Percentiles rank a stretch among this genome's conserved stretches.
These are phyloP conservation scores for Operophtera brumata DNA, from an alignment of 2,888 invertebrate species.

Conservation along the genomic window DNA sequence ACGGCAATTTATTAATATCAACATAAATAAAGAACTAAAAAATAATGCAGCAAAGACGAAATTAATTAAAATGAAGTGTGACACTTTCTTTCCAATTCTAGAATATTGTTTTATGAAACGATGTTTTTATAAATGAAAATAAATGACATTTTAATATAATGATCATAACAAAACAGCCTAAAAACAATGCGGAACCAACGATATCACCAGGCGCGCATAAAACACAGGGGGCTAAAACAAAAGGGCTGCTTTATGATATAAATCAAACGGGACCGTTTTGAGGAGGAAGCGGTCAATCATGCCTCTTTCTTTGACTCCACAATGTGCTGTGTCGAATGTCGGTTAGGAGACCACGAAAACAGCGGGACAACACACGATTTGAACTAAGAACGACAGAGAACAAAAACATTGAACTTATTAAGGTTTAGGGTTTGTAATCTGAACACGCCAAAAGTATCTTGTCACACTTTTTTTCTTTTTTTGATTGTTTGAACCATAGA, in stretches of 20 bases:
- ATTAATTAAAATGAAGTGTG: background rate
- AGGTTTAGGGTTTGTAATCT: too few relatives aligned
- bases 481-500: too few relatives aligned
- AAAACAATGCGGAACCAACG: conserved; percentile 44
- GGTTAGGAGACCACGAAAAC: conserved; percentile 31
- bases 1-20: too few relatives aligned
- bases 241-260: conserved; percentile 43
- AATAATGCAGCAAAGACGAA: too few relatives aligned
- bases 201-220: conserved; percentile 55
- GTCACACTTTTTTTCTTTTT: too few relatives aligned
- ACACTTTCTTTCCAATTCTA: background rate
- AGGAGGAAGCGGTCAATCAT: conserved; percentile 76
- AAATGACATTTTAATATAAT: conserved; percentile 42
- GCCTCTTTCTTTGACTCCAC: conserved; percentile 59
- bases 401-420: too few relatives aligned
- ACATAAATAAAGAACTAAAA: too few relatives aligned
- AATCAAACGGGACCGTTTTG: conserved; percentile 66
- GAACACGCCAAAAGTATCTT: too few relatives aligned
- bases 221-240: conserved; percentile 43
- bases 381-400: too few relatives aligned
- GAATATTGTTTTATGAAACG: background rate
- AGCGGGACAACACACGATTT: conserved; percentile 23
- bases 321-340: conserved; percentile 45
- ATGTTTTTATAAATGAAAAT: background rate
- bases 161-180: conserved; percentile 50